Evolutionary conservation across 2,797 vertebrate genomes (phyloP).

Genomic region (Amphiprion clarkii): DNA sequence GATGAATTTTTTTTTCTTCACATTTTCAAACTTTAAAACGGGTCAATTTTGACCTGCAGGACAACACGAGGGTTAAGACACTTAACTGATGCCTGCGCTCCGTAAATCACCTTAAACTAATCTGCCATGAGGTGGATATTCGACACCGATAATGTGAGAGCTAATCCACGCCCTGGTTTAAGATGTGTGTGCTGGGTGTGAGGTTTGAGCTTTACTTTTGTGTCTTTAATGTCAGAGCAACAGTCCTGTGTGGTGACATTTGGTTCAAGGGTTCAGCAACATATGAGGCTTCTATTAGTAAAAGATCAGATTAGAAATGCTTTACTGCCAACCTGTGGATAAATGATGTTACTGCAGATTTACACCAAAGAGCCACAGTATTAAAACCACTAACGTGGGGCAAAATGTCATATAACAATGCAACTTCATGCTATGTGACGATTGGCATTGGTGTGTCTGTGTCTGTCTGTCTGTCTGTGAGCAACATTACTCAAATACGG

Average conservation of each 20-base stretch:
- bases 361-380: too few species aligned
- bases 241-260: background rate
- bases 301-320: fast-evolving
- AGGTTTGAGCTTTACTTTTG: slow-evolving; percentile 27
- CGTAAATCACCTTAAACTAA: slow-evolving; percentile 43
- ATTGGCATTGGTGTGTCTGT: too few species aligned
- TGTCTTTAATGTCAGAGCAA: slow-evolving; percentile 4
- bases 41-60: too few species aligned
- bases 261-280: background rate
- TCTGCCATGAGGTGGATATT: background rate
- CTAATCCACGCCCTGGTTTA: background rate
- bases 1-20: too few species aligned
- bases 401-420: too few species aligned
- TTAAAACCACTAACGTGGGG: too few species aligned
- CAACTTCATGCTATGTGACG: too few species aligned
- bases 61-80: slow-evolving; percentile 2
- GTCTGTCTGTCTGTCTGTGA: too few species aligned
- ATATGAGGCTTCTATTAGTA: background rate
- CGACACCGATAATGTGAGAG: slow-evolving; percentile 11
- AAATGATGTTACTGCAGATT: slow-evolving; percentile 10
- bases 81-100: slow-evolving; percentile 27
- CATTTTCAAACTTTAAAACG: too few species aligned
- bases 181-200: background rate
- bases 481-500: too few species aligned
- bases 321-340: slow-evolving; percentile 53